Evolutionary conservation across 2,888 invertebrate species (phyloP).

Genomic region (Masnerella sp.): DNA sequence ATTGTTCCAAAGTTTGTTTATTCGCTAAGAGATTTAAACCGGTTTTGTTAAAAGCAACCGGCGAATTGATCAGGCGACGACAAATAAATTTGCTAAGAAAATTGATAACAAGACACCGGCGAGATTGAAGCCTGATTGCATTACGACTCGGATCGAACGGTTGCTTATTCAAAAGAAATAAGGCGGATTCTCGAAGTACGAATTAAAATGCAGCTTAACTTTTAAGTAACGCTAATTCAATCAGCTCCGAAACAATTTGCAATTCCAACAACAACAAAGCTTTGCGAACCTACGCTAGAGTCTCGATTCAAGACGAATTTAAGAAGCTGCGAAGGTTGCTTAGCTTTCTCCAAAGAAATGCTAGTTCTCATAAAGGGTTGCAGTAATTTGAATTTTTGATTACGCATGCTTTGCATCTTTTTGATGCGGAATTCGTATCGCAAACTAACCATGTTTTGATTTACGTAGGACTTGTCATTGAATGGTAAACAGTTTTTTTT

Average conservation of each 20-base stretch:
- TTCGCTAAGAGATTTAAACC: no score
- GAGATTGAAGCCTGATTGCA: slow-evolving; percentile 33
- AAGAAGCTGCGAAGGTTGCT: slow-evolving; percentile 49
- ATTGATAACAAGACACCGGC: slow-evolving; percentile 37
- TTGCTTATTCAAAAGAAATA: slow-evolving; percentile 45
- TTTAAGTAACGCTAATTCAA: slow-evolving; percentile 56
- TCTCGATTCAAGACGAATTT: slow-evolving; percentile 46
- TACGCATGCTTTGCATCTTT: slow-evolving; percentile 43
- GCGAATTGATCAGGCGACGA: no score
- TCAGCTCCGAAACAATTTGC: slow-evolving; percentile 50
- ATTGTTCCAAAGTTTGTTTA: no score
- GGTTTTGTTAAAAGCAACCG: no score
- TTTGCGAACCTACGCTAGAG: slow-evolving; percentile 25
- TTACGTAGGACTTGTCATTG: no score
- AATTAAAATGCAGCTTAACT: slow-evolving; percentile 45
- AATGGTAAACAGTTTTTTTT: no score
- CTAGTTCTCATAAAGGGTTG: no score
- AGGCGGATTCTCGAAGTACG: slow-evolving; percentile 19
- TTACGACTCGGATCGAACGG: slow-evolving; percentile 32
- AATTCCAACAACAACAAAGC: slow-evolving; percentile 47
- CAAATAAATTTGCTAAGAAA: slow-evolving; percentile 22
- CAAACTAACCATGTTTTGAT: no score
- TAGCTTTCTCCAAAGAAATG: slow-evolving; percentile 47
- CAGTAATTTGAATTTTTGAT: no score
- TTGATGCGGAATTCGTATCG: no score